phyloP scores from a whole-genome alignment of 2,797 vertebrate genomes.

The Carapus acus region DNA sequence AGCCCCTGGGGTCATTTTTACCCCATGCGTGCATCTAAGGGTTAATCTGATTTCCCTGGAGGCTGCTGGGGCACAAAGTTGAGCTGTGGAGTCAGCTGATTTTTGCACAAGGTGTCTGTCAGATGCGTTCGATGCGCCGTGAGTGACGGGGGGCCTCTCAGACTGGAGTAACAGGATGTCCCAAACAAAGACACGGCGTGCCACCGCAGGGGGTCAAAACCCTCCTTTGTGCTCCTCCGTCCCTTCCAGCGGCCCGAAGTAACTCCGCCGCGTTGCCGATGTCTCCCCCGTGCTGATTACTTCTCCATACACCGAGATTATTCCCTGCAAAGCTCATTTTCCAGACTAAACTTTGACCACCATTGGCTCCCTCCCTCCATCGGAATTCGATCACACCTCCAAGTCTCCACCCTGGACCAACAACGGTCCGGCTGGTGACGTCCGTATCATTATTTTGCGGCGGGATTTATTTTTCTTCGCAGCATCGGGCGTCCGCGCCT shows the following conservation, averaged over 20 bases:
- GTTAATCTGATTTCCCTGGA: constrained; percentile 17
- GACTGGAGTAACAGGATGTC: constrained; percentile 10
- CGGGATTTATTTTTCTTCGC: constrained; percentile 5
- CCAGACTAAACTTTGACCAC: constrained; percentile 41
- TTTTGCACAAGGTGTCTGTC: constrained; percentile 30
- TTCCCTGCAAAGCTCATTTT: constrained; percentile 13
- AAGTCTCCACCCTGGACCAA: constrained; percentile 11
- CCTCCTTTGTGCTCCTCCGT: neutral
- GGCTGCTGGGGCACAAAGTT: constrained; percentile 12
- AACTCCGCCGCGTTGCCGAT: neutral
- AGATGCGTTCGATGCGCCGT: constrained; percentile 25
- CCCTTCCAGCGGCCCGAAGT: too few species aligned
- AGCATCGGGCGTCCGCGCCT: neutral
- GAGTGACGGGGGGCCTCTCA: constrained; percentile 8
- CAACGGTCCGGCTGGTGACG: too few species aligned
- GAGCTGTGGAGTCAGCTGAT: neutral
- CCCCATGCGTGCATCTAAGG: too few species aligned
- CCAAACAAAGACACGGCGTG: constrained; percentile 7
- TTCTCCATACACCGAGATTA: constrained; percentile 17
- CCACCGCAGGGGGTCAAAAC: neutral
- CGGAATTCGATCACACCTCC: constrained; percentile 44
- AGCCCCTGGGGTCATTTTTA: too few species aligned
- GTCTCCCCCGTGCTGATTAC: constrained; percentile 7
- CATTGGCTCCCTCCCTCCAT: too few species aligned
- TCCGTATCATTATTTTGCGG: neutral